phyloP scores from a whole-genome alignment of 2,888 invertebrate genomes.

The Melieria crassipennis region DNA sequence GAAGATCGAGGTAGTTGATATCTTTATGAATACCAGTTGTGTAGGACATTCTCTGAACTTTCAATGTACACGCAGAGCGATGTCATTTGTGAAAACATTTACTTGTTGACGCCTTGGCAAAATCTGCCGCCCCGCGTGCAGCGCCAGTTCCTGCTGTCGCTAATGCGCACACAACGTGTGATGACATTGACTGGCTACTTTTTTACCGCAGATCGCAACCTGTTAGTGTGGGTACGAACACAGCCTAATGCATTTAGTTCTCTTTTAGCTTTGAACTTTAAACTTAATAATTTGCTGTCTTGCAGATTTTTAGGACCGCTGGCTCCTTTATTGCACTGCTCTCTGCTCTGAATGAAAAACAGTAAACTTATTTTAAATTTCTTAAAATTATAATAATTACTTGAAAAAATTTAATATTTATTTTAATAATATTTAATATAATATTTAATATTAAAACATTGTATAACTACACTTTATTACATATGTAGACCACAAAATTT shows the following conservation, averaged over 20 bases:
- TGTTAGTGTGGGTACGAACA: conserved; percentile 34
- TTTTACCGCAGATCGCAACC: conserved; percentile 38
- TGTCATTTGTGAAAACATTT: conserved; percentile 32
- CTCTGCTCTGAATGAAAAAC: conserved; percentile 20
- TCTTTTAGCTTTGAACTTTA: not conserved
- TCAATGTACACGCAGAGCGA: conserved; percentile 23
- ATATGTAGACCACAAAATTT: not conserved
- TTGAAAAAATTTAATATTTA: not conserved
- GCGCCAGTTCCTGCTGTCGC: conserved; percentile 35
- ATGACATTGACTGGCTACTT: conserved; percentile 31
- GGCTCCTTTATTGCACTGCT: conserved; percentile 34
- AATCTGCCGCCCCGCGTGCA: conserved; percentile 26
- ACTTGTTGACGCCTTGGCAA: conserved; percentile 39
- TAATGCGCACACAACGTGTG: conserved; percentile 39
- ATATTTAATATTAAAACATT: no score
- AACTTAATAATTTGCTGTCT: not conserved
- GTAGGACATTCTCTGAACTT: no score
- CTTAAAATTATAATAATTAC: no score
- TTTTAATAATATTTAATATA: no score
- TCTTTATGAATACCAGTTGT: not conserved
- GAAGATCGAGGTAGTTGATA: conserved; percentile 37
- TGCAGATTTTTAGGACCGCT: conserved; percentile 32
- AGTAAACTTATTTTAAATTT: not conserved
- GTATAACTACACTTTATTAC: not conserved
- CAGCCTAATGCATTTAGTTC: not conserved